These are phyloP conservation scores for Xiphias gladius DNA, from an alignment of 2,113 vertebrate genomes.

Conservation along the genomic window DNA sequence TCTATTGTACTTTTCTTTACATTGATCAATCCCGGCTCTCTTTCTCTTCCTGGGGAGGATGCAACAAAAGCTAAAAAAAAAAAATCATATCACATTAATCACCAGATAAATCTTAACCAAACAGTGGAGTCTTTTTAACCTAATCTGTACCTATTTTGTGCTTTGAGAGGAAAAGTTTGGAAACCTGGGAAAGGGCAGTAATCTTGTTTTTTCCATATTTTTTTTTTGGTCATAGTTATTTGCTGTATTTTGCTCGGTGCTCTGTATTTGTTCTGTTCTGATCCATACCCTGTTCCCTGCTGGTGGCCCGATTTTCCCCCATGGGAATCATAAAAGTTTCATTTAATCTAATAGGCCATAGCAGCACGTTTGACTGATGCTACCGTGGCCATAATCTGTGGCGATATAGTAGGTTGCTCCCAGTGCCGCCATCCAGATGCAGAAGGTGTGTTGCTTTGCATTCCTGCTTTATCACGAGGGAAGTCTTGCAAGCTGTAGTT, in stretches of 20 bases:
- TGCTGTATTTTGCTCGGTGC: background rate
- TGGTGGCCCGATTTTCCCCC: constrained; percentile 42
- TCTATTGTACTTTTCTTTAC: background rate
- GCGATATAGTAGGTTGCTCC: background rate
- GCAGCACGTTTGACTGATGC: constrained; percentile 25
- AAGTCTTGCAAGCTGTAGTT: background rate
- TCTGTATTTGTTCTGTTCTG: constrained; percentile 12
- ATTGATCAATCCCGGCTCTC: background rate
- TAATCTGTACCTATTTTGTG: background rate
- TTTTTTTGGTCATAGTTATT: background rate
- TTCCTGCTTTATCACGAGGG: background rate
- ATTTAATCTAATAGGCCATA: constrained; percentile 52
- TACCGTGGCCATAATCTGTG: constrained; percentile 16
- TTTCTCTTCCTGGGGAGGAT: background rate
- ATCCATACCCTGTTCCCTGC: constrained; percentile 8
- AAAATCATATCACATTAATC: background rate
- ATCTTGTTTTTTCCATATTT: background rate
- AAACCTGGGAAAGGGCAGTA: background rate
- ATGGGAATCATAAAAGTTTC: constrained; percentile 52
- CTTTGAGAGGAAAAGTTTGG: background rate
- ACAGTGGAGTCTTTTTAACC: too few species aligned
- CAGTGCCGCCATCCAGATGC: background rate
- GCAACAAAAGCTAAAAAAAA: background rate
- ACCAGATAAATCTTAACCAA: background rate
- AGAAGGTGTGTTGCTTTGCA: background rate